Base-by-base conservation (phyloP, 2,113 vertebrate species). In the Albula glossodonta region DNA sequence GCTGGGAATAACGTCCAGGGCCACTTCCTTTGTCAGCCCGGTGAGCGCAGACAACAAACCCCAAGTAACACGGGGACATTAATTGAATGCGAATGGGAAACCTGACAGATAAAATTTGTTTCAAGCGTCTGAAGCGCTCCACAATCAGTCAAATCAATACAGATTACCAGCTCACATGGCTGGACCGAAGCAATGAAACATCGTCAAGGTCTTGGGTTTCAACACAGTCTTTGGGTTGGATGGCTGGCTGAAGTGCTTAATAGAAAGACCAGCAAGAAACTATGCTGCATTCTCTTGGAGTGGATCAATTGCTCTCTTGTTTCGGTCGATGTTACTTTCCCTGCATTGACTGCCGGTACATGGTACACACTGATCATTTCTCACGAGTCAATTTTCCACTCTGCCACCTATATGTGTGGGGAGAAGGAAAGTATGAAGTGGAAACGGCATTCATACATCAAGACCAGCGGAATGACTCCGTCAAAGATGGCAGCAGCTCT, bases 61-160 rank as follows among this genome's bases (percentile, higher is more conserved):
- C 48, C 48, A 74, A 74, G 83, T 19, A 51, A 60, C 60, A 50
- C 19, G 17, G 22, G 77, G 51, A 84, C 70, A 56, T 41, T 84
- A 53, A 84, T 56, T 57, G 83, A 78, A 84, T 53, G 51, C 25
- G 79, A 66, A 84, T 19, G 56, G 74, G 19, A n/a, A 10, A 48
- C 63, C 22, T 6, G 31, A 79, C 53, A 51, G 25, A 78, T 53
- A 78, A 48, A 79, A 57, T 79, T 78, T 51, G 51, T 57, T 48
- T 15, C 41, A 78, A 57, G 51, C 52, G n/a, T 85, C 7, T 0
- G 3, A 51, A 52, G 52, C 17, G 77, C 10, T 79, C 19, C 17
- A 52, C 9, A 31, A 22, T 85, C 51, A 85, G 74, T 52, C 77
- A 79, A 41, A 79, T 85, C 84, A 80, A 49, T 53, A 56, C n/a